Conservation (phyloP, 1,140 invertebrate genomes). For the Listronotus bonariensis region DNA sequence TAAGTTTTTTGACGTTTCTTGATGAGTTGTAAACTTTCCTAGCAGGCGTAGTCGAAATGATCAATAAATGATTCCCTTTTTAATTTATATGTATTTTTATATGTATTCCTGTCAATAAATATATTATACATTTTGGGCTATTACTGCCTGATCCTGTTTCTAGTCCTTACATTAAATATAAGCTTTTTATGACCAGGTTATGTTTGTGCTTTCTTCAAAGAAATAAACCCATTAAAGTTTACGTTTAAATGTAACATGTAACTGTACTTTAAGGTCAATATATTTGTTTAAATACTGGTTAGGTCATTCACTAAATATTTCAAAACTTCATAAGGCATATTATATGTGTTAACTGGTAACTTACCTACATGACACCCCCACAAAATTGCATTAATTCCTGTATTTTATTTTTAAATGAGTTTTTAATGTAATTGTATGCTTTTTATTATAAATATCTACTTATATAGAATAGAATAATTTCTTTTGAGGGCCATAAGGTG, state of each 20-base stretch:
- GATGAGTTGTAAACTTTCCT: conserved; percentile 49
- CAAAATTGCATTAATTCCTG: no score
- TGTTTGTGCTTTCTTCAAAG: background rate
- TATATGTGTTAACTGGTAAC: no score
- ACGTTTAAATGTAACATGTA: background rate
- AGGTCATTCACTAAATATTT: background rate
- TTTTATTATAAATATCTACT: no score
- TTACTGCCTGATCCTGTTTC: background rate
- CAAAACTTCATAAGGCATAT: no score
- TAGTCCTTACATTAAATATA: background rate
- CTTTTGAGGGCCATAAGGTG: no score
- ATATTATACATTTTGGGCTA: background rate
- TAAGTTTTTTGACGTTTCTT: conserved; percentile 63
- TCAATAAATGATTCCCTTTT: conserved; percentile 35
- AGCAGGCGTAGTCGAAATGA: conserved; percentile 46
- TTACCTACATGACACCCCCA: no score
- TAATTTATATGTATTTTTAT: conserved; percentile 13
- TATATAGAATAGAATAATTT: no score
- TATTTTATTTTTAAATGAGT: no score
- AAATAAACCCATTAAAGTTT: background rate
- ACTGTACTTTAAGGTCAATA: background rate
- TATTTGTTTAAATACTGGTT: conserved; percentile 1
- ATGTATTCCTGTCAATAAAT: background rate
- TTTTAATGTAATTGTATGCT: no score
- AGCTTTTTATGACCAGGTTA: background rate